Evolutionary conservation across 2,113 vertebrate genomes (phyloP).

Genomic region (Gambusia affinis): DNA sequence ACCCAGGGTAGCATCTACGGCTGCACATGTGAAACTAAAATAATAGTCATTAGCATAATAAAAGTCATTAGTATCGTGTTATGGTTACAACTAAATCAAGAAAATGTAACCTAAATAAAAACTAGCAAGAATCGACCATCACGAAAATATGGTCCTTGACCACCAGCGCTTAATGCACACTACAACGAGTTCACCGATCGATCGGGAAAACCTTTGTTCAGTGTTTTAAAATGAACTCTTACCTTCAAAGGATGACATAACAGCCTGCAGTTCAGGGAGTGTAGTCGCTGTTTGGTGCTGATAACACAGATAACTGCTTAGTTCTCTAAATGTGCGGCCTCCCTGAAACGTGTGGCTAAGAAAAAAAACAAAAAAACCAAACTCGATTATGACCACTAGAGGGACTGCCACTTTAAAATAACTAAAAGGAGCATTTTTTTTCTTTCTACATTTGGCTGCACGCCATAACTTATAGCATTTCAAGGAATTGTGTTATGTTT

Average conservation of each 20-base stretch:
- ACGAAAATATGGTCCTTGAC: too few species aligned
- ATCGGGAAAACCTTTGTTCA: neutral
- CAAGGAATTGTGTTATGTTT: too few species aligned
- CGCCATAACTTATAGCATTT: too few species aligned
- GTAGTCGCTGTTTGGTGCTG: neutral
- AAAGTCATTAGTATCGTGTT: too few species aligned
- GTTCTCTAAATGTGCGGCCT: neutral
- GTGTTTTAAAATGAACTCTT: neutral
- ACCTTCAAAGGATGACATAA: constrained; percentile 12
- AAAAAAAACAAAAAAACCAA: too few species aligned
- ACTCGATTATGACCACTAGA: neutral
- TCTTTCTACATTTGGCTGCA: too few species aligned
- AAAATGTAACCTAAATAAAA: neutral
- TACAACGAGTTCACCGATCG: neutral
- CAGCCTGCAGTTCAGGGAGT: neutral
- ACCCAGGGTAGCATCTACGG: too few species aligned
- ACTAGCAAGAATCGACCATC: neutral
- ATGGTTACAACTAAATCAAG: neutral
- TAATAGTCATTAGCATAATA: too few species aligned
- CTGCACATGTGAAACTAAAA: too few species aligned
- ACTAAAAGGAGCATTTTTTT: too few species aligned
- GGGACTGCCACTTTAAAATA: too few species aligned
- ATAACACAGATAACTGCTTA: neutral
- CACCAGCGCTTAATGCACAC: too few species aligned
- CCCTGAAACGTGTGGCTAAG: neutral